Evolutionary conservation across 2,797 vertebrate species (phyloP), one percentile per base, ranked within the genome.

Genomic region (Amphiprion clarkii): DNA sequence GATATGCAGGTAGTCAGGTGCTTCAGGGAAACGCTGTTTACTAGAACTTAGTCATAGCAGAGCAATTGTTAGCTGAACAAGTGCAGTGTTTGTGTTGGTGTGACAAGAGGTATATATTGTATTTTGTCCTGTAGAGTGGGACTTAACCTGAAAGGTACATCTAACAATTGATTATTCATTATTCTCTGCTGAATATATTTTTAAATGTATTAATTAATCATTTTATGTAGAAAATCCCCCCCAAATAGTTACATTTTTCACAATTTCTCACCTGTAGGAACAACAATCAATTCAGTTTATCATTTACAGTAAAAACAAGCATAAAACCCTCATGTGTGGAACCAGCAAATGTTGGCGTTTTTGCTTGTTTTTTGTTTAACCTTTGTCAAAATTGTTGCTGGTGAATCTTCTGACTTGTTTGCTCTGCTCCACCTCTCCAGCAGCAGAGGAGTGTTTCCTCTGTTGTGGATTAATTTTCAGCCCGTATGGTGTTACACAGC

Each of bases 1-100:
- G 57, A 70, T 82, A 88, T 82, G 84, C 83, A 73, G 87, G 80
- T 64, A 65, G 82, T 89, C 83, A 81, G 79, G 79, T 89, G 84
- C 81, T 78, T 69, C 11, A 76, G 19, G 7, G 40, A 68, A 62
- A 57, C 13, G 6, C 11, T 53, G 23, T 76, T 67, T 59, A 58
- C 19, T 31, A 14, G 8, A 44, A 29, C 3, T 10, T 58, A 53
- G 61, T 56, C 29, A 19, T 10, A 39, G 19, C 19, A 57, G 56
- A 55, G 58, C 13, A 31, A 53, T 54, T 52, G 58, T 67, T 64
- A 11, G 52, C 29, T 66, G n/a, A 42, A 48, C 76, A 70, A 78
- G 49, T 57, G 67, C 57, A 67, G 46, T 61, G 44, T 40, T 64
- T 79, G 42, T 17, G 42, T 44, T 14, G 36, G 59, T 66, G 54